A percentile compares a stretch with the other conserved stretches of the same genome.
phyloP scores from a whole-genome alignment of 2,888 invertebrate genomes.

The Lissonota sp. region DNA sequence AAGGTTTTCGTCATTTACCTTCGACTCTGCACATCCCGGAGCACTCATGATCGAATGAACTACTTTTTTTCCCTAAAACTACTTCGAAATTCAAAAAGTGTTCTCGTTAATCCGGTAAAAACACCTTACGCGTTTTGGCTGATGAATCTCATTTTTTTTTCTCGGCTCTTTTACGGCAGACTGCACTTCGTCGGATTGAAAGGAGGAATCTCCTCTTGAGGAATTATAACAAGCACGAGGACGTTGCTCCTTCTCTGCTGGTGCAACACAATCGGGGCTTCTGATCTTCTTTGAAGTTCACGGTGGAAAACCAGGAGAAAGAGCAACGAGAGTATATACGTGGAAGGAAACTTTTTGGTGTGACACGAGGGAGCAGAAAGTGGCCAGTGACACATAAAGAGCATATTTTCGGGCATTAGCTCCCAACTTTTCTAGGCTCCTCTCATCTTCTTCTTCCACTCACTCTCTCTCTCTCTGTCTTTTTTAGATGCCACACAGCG shows the following conservation, averaged over 20 bases:
- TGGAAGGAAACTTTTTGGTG: slow-evolving; percentile 26
- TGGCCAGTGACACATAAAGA: slow-evolving; percentile 83
- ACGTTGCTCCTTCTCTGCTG: slow-evolving; percentile 15
- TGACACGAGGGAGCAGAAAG: slow-evolving; percentile 76
- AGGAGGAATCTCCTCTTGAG: slow-evolving; percentile 19
- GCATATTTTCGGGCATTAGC: slow-evolving; percentile 82
- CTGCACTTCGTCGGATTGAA: slow-evolving; percentile 34
- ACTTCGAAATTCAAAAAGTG: neutral
- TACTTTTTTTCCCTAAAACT: neutral
- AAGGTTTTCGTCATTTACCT: neutral
- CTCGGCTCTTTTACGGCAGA: slow-evolving; percentile 10
- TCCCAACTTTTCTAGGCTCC: slow-evolving; percentile 27
- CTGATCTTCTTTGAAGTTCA: slow-evolving; percentile 37
- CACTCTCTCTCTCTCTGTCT: slow-evolving; percentile 31
- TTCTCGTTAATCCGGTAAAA: slow-evolving; percentile 29
- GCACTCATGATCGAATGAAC: neutral
- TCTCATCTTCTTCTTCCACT: slow-evolving; percentile 29
- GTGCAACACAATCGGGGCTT: slow-evolving; percentile 59
- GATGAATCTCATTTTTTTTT: slow-evolving; percentile 13
- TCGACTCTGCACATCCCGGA: neutral
- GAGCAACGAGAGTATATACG: slow-evolving; percentile 2
- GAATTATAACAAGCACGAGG: slow-evolving; percentile 33
- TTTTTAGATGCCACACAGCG: slow-evolving; percentile 54
- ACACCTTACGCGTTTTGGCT: slow-evolving; percentile 20
- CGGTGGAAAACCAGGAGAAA: neutral